Evolutionary conservation across 2,797 vertebrate species (phyloP).

Genomic region (Psittacula derbiana): DNA sequence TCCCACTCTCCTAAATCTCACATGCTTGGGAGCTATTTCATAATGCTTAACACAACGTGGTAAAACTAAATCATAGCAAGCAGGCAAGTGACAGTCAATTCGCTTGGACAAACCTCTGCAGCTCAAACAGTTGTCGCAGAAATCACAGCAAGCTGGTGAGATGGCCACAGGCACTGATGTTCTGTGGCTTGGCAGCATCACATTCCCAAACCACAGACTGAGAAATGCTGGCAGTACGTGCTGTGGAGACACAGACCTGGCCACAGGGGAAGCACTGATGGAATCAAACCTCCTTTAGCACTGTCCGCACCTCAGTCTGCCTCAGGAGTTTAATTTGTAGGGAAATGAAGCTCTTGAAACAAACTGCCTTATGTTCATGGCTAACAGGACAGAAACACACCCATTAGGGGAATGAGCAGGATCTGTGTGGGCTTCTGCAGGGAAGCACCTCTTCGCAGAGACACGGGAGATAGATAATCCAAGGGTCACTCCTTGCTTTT

Average conservation of each 20-base stretch:
- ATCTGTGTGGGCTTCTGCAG: neutral
- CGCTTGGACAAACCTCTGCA: neutral
- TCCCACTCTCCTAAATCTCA: neutral
- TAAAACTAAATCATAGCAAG: neutral
- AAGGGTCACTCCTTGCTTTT: neutral
- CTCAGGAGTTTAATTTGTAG: neutral
- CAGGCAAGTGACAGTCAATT: neutral
- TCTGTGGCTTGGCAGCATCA: neutral
- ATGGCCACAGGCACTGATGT: fast-evolving
- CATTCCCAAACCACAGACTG: fast-evolving
- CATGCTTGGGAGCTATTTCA: neutral
- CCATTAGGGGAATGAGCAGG: neutral
- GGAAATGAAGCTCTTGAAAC: neutral
- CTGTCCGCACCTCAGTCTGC: neutral
- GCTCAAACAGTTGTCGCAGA: neutral
- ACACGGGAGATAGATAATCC: neutral
- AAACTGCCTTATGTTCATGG: neutral
- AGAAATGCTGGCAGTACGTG: neutral
- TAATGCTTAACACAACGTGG: neutral
- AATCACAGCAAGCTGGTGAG: neutral
- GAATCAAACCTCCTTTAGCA: neutral
- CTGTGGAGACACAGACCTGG: neutral
- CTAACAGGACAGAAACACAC: neutral
- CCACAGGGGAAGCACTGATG: neutral
- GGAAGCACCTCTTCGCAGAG: neutral